phyloP scores from a whole-genome alignment of 2,797 vertebrate species.

The Eulemur albifrons region DNA sequence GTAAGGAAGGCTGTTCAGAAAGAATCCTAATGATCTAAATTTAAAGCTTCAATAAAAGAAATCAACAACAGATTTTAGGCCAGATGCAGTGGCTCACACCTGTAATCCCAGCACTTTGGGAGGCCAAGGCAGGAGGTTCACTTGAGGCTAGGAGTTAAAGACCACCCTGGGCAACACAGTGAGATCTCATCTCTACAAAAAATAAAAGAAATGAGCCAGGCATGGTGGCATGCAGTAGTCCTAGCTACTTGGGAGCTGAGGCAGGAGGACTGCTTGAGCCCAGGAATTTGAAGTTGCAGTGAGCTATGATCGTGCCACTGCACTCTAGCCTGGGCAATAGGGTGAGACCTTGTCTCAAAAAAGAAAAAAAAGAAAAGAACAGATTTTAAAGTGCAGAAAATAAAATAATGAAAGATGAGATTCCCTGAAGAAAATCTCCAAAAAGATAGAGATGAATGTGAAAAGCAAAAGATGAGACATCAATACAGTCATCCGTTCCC shows the following conservation, averaged over 20 bases:
- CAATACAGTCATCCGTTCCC: not conserved
- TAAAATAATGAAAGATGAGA: not conserved
- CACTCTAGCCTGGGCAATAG: not conserved
- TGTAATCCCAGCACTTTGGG: too few relatives aligned
- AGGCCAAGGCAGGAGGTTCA: too few relatives aligned
- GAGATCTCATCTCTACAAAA: not conserved
- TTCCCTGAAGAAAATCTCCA: not conserved
- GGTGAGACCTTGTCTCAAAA: not conserved
- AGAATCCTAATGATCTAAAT: too few relatives aligned
- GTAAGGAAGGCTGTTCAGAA: too few relatives aligned
- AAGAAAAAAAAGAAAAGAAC: not conserved
- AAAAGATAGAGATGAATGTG: not conserved
- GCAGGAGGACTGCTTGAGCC: not conserved
- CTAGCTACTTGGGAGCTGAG: not conserved
- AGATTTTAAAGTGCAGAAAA: not conserved
- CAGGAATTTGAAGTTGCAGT: not conserved
- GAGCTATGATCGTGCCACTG: not conserved
- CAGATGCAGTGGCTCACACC: too few relatives aligned
- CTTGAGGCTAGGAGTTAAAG: not conserved
- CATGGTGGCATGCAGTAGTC: not conserved
- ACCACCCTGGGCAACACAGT: not conserved
- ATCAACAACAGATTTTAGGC: too few relatives aligned
- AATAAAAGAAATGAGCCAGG: not conserved
- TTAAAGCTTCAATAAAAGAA: too few relatives aligned
- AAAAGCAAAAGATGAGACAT: not conserved